A percentile compares a stretch with the other conserved stretches of the same genome.
Conservation (phyloP, 2,888 invertebrate genomes). For the Leptogaster cylindrica region DNA sequence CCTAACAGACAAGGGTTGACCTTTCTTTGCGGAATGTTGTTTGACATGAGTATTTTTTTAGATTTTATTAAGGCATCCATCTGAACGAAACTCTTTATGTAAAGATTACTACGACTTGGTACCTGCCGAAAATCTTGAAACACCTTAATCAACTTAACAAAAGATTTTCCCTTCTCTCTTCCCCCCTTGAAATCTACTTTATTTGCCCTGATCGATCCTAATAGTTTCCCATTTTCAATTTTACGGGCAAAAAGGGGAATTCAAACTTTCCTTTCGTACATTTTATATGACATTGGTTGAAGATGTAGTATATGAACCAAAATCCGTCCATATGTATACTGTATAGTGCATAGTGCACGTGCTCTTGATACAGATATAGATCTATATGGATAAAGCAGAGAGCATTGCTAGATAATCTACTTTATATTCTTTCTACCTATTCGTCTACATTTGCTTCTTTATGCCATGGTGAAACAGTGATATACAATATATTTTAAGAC, state of each 20-base stretch:
- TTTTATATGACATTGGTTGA: not conserved
- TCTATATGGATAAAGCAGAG: not conserved
- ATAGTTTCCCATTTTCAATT: slow-evolving; percentile 35
- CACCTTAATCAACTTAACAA: slow-evolving; percentile 38
- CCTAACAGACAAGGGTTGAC: slow-evolving; percentile 24
- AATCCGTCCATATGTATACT: too few relatives aligned
- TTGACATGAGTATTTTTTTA: slow-evolving; percentile 34
- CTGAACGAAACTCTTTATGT: slow-evolving; percentile 28
- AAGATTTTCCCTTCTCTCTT: slow-evolving; percentile 18
- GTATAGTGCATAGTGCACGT: too few relatives aligned
- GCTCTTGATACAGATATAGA: not conserved
- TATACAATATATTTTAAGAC: slow-evolving; percentile 1
- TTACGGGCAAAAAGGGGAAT: slow-evolving; percentile 24
- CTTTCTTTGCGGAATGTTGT: slow-evolving; percentile 19
- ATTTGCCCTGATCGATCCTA: slow-evolving; percentile 35
- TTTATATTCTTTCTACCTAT: not conserved
- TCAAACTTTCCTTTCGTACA: not conserved
- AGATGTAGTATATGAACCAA: too few relatives aligned
- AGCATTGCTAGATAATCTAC: not conserved
- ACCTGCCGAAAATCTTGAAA: slow-evolving; percentile 38
- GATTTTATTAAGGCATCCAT: slow-evolving; percentile 32
- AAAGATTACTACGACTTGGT: slow-evolving; percentile 26
- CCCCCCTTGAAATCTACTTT: slow-evolving; percentile 23
- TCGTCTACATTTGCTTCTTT: not conserved
- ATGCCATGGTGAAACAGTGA: not conserved